phyloP scores from a whole-genome alignment of 2,888 invertebrate species.

The Agelastica alni region DNA sequence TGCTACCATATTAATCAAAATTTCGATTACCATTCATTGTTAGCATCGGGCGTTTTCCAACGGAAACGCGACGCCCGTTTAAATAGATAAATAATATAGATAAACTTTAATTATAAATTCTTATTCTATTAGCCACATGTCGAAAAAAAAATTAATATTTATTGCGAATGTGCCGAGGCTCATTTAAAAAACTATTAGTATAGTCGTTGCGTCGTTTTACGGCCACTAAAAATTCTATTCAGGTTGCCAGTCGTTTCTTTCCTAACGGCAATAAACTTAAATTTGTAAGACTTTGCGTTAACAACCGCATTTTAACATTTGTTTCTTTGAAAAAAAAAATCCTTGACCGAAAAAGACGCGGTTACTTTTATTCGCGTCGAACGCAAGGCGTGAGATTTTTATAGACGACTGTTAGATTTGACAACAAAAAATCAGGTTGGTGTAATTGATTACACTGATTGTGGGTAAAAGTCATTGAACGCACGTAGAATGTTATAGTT shows the following conservation, averaged over 20 bases:
- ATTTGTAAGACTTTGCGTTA: background rate
- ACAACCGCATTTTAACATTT: background rate
- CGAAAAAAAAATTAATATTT: background rate
- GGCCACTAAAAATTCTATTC: slow-evolving; percentile 5
- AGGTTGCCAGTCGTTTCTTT: background rate
- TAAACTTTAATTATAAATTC: too few species aligned
- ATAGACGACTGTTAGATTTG: too few species aligned
- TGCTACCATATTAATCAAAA: too few species aligned
- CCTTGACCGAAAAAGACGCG: slow-evolving; percentile 3
- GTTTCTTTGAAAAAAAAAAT: background rate
- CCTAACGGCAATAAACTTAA: background rate
- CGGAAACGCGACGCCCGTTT: too few species aligned
- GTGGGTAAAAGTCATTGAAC: too few species aligned
- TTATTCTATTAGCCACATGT: background rate
- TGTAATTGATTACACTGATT: too few species aligned
- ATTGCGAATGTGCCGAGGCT: background rate
- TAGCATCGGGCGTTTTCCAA: too few species aligned
- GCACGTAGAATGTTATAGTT: too few species aligned
- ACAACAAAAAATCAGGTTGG: too few species aligned
- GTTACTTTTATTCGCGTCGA: background rate
- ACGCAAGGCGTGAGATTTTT: too few species aligned
- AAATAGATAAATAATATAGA: too few species aligned
- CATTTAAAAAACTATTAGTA: slow-evolving; percentile 3
- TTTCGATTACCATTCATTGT: too few species aligned
- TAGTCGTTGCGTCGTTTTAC: slow-evolving; percentile 1